phyloP scores from a whole-genome alignment of 2,888 invertebrate genomes.

The Ectemnius cavifrons region DNA sequence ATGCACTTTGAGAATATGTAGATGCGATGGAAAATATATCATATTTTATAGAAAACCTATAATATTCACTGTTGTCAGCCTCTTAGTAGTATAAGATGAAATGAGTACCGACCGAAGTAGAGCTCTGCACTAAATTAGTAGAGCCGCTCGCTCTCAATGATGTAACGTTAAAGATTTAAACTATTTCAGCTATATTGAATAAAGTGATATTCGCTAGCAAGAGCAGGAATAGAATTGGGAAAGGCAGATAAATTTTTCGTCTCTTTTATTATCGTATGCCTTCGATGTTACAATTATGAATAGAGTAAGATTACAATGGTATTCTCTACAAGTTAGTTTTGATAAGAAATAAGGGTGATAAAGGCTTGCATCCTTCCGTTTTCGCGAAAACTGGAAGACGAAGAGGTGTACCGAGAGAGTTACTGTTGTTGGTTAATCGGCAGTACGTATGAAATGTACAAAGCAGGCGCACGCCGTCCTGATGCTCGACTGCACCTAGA shows the following conservation, averaged over 20 bases:
- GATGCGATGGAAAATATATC: no score
- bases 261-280: conserved; percentile 62
- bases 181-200: no score
- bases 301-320: conserved; percentile 71
- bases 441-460: conserved; percentile 71
- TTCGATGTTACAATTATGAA: conserved; percentile 68
- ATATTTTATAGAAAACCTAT: no score
- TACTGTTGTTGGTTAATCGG: conserved; percentile 58
- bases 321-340: conserved; percentile 74
- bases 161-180: no score
- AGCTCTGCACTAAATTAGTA: no score
- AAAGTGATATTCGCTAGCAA: no score
- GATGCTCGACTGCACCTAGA: conserved; percentile 19
- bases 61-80: no score
- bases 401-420: conserved; percentile 34
- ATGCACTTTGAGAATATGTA: no score
- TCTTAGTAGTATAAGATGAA: no score
- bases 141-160: no score
- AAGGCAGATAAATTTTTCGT: conserved; percentile 18
- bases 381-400: conserved; percentile 38
- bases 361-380: conserved; percentile 44
- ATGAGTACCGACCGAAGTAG: no score
- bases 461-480: conserved; percentile 60
- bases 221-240: no score
- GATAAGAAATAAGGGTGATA: conserved; percentile 66